Percentiles rank a stretch among this genome's conserved stretches.
Conservation (phyloP, 1,140 invertebrate species). For the Hermatobates lingyangjiaoensis region DNA sequence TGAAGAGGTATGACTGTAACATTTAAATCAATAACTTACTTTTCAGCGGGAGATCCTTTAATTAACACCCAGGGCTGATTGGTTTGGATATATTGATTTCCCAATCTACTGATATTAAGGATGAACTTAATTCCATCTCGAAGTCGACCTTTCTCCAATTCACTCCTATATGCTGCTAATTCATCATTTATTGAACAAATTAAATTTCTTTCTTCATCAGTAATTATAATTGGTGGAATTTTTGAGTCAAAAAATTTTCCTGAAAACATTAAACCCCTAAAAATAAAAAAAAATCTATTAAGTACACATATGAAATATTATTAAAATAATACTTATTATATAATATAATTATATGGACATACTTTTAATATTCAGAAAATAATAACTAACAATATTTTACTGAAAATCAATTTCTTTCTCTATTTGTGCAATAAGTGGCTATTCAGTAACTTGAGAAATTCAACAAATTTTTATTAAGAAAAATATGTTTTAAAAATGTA, state of each 20-base stretch:
- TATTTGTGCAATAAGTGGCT: too few species aligned
- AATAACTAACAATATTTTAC: too few species aligned
- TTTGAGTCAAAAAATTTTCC: constrained; percentile 63
- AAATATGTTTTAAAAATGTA: too few species aligned
- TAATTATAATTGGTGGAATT: constrained; percentile 51
- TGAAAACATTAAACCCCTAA: constrained; percentile 69
- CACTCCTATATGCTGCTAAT: constrained; percentile 52
- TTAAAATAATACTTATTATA: not conserved
- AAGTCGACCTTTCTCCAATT: constrained; percentile 65
- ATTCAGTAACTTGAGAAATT: too few species aligned
- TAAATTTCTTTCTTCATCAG: constrained; percentile 50
- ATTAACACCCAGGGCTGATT: constrained; percentile 88
- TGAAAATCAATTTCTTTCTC: too few species aligned
- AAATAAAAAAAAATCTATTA: constrained; percentile 15
- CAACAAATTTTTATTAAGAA: too few species aligned
- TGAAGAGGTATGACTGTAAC: too few species aligned
- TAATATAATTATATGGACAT: too few species aligned
- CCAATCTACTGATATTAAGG: constrained; percentile 70
- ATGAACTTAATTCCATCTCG: constrained; percentile 74
- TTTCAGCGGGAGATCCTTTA: constrained; percentile 59
- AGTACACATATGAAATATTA: constrained; percentile 1
- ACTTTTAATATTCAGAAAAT: too few species aligned
- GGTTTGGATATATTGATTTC: constrained; percentile 92
- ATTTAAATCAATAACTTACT: constrained; percentile 29
- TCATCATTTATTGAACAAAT: constrained; percentile 68